Evolutionary conservation across 2,113 vertebrate species (phyloP).

Genomic region (Pelusios castaneus): DNA sequence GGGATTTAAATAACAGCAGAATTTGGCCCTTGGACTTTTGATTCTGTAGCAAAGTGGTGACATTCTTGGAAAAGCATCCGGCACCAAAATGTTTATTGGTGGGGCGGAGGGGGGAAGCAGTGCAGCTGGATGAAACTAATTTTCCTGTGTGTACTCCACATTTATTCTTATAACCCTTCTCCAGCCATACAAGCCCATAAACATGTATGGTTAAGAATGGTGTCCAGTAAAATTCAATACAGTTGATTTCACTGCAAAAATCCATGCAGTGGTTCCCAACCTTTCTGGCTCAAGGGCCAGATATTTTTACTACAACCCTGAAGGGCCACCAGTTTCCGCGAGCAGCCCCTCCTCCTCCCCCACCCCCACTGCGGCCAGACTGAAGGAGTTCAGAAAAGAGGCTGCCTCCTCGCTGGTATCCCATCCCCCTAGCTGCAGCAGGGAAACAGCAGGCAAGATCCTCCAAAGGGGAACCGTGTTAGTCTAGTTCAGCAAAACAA

Average conservation of each 20-base stretch:
- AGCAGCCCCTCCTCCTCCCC: too few relatives aligned
- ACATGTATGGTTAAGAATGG: constrained; percentile 39
- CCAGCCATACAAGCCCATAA: constrained; percentile 54
- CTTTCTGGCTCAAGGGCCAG: too few relatives aligned
- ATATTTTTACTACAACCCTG: too few relatives aligned
- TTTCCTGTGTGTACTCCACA: constrained; percentile 38
- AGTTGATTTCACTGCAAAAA: constrained; percentile 29
- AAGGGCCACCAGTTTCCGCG: too few relatives aligned
- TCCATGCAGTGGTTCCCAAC: background rate
- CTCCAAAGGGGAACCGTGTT: too few relatives aligned
- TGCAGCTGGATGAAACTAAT: constrained; percentile 53
- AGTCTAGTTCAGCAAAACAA: too few relatives aligned
- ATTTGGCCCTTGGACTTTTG: background rate
- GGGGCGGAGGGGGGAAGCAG: background rate
- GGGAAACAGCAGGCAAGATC: too few relatives aligned
- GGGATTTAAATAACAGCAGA: background rate
- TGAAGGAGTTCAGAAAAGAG: too few relatives aligned
- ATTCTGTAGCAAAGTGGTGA: constrained; percentile 3
- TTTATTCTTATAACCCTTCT: constrained; percentile 50
- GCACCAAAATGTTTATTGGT: constrained; percentile 53
- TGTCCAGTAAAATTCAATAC: constrained; percentile 51
- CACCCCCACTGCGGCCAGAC: too few relatives aligned
- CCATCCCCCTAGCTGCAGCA: too few relatives aligned
- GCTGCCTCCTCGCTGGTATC: too few relatives aligned
- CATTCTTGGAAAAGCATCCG: constrained; percentile 12